Evolutionary conservation across 1,140 invertebrate species (phyloP), one percentile per base, ranked within the genome.

Genomic region (Steinernema khuongi): DNA sequence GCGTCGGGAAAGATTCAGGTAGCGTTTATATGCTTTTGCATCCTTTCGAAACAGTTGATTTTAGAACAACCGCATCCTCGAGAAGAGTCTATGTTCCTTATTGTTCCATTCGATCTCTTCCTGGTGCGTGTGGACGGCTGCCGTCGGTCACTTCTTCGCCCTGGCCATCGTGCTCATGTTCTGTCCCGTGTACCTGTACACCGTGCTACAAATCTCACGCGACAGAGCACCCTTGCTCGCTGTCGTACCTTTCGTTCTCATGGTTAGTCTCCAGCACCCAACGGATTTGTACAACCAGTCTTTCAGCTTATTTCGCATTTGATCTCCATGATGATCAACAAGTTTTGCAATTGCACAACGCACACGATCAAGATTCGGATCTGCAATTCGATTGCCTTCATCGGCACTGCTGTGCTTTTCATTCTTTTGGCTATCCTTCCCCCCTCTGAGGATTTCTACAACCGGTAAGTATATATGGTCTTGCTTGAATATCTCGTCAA

Each of bases 1-100:
- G 72, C 73, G 0, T 72, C 75, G 26, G 75, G 75, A 36, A 77
- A 77, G 71, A 72, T 74, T n/a, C 44, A 71, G 29, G 67, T 75
- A 50, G n/a, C 1, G 14, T 29, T 18, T 60, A 17, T 1, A 14
- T 1, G 0, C 18, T 71, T 2, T 1, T 1, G 18, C 66, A 66
- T 18, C 26, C 41, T 11, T 0, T 68, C 18, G n/a, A 31, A 1
- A 19, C 68, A 22, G 36, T 41, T 44, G 68, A 75, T 30, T 26
- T 77, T n/a, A 75, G 28, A 70, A 69, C 18, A 74, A 73, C 36
- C 75, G 75, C 66, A 32, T 70, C 68, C 18, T 60, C 14, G 50
- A 60, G 22, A 60, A 60, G 22, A 69, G 67, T 28, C 32, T 69
- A 1, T 74, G 43, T 44, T 32, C 67, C 1, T 28, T 67, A 19